Percentiles rank a stretch among this genome's conserved stretches.
Evolutionary conservation across 2,888 invertebrate genomes (phyloP).

Genomic region (Cancer borealis): DNA sequence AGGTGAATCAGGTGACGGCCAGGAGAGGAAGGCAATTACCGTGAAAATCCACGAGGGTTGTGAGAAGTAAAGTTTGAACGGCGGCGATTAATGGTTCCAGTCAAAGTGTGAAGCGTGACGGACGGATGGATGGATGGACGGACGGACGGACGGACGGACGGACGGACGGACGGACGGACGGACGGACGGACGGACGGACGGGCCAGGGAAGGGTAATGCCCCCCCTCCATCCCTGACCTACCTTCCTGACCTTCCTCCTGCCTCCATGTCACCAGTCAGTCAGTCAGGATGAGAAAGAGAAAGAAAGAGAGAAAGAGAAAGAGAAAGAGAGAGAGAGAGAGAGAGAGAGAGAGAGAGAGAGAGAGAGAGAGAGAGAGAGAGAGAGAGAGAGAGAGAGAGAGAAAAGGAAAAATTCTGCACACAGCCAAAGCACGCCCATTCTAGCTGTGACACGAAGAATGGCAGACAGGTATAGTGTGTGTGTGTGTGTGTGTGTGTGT

Average conservation of each 20-base stretch:
- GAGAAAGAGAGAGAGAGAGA: not conserved
- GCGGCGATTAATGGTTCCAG: not conserved
- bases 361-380: slow-evolving; percentile 20
- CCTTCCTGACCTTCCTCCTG: not conserved
- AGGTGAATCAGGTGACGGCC: not conserved
- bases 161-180: not conserved
- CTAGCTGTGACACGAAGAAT: not conserved
- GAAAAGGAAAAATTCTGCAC: not conserved
- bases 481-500: slow-evolving; percentile 57
- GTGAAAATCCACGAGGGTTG: not conserved
- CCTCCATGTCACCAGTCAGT: not conserved
- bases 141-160: not conserved
- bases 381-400: slow-evolving; percentile 5
- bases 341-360: slow-evolving; percentile 10
- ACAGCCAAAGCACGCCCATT: not conserved
- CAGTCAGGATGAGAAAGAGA: not conserved
- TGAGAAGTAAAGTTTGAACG: not conserved
- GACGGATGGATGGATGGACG: not conserved
- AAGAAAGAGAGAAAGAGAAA: not conserved
- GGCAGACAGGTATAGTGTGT: not conserved
- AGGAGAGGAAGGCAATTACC: not conserved
- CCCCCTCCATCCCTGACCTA: not conserved
- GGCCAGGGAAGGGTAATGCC: not conserved
- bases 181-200: not conserved
- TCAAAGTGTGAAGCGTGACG: not conserved